phyloP scores from a whole-genome alignment of 2,113 vertebrate genomes.

The Thamnaconus septentrionalis region DNA sequence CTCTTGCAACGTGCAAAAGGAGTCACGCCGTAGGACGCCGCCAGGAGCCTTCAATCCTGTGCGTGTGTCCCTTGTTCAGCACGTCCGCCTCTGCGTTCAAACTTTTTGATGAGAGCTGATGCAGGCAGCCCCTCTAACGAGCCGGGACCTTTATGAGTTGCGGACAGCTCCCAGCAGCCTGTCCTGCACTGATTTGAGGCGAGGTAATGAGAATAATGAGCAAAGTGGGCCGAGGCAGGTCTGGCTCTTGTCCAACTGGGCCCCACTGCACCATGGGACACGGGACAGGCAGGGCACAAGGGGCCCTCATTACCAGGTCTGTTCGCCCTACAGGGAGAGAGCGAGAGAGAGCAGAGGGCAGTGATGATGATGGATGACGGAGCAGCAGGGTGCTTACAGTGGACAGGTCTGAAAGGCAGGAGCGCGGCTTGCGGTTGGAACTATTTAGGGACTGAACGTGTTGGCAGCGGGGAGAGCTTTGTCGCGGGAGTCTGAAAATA shows the following conservation, averaged over 20 bases:
- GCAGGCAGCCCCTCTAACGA: slow-evolving; percentile 64
- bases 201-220: slow-evolving; percentile 81
- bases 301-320: slow-evolving; percentile 72
- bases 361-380: slow-evolving; percentile 67
- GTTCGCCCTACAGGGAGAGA: slow-evolving; percentile 56
- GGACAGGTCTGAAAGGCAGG: slow-evolving; percentile 56
- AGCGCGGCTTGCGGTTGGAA: slow-evolving; percentile 47
- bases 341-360: slow-evolving; percentile 51
- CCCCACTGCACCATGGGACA: slow-evolving; percentile 74
- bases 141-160: slow-evolving; percentile 72
- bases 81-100: slow-evolving; percentile 44
- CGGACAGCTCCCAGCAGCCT: slow-evolving; percentile 78
- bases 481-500: slow-evolving; percentile 25
- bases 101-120: slow-evolving; percentile 47
- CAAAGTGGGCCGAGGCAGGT: slow-evolving; percentile 52
- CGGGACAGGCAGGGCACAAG: slow-evolving; percentile 71
- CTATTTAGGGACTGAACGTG: slow-evolving; percentile 36
- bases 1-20: slow-evolving; percentile 17
- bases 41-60: slow-evolving; percentile 1
- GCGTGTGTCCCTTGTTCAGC: slow-evolving; percentile 40
- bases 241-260: slow-evolving; percentile 73
- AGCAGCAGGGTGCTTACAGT: slow-evolving; percentile 56
- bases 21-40: slow-evolving; percentile 12
- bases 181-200: slow-evolving; percentile 76
- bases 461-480: slow-evolving; percentile 51